A percentile compares a stretch with the other conserved stretches of the same genome.
These are phyloP conservation scores for Plectrocnemia conspersa DNA, from an alignment of 1,140 invertebrate species.

Conservation along the genomic window DNA sequence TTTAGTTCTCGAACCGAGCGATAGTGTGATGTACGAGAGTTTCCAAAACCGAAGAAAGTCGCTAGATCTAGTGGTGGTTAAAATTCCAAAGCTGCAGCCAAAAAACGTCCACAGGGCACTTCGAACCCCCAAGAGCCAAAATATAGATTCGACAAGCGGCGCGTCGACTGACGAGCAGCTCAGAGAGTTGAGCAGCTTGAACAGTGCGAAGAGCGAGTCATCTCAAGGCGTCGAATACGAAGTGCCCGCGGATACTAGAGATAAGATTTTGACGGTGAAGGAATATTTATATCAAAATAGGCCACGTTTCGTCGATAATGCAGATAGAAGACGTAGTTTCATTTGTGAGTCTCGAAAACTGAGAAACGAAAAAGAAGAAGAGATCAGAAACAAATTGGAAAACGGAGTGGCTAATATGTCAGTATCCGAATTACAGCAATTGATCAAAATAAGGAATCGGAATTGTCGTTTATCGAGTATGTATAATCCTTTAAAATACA, in stretches of 20 bases:
- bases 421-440: not conserved
- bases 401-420: not conserved
- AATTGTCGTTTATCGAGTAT: not conserved
- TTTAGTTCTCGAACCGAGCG: constrained; percentile 46
- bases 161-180: constrained; percentile 30
- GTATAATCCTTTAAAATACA: not conserved
- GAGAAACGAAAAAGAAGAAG: constrained; percentile 10
- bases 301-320: constrained; percentile 44
- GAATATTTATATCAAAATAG: constrained; percentile 47
- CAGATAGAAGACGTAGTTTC: constrained; percentile 40
- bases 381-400: constrained; percentile 8
- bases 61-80: constrained; percentile 44
- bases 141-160: not conserved
- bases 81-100: constrained; percentile 39
- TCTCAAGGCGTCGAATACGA: not conserved
- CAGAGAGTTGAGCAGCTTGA: constrained; percentile 27
- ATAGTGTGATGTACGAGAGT: constrained; percentile 44
- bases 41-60: constrained; percentile 32
- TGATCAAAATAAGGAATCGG: not conserved
- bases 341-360: constrained; percentile 40
- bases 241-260: constrained; percentile 15
- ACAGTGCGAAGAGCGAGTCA: constrained; percentile 6
- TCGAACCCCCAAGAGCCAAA: not conserved
- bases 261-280: constrained; percentile 39
- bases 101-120: constrained; percentile 10